Conservation (phyloP, 2,797 vertebrate genomes). For the Neostethus bicornis region DNA sequence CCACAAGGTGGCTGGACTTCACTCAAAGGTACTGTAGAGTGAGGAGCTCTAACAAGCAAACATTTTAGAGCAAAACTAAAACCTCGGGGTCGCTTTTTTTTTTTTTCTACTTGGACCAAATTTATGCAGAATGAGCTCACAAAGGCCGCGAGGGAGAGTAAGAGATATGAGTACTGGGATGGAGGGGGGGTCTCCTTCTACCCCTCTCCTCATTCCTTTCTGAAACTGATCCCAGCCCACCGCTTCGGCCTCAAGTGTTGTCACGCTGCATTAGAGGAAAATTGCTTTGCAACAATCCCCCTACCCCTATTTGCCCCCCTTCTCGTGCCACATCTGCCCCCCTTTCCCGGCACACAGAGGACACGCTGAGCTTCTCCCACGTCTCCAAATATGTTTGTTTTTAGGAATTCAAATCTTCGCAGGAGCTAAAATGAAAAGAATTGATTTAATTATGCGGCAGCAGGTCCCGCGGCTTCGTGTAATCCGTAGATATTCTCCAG, state of each 20-base stretch:
- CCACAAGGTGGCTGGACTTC: no score
- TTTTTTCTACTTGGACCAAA: slow-evolving; percentile 6
- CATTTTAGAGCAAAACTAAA: slow-evolving; percentile 23
- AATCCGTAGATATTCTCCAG: slow-evolving; percentile 78
- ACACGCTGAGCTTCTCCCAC: slow-evolving; percentile 16
- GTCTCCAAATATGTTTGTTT: slow-evolving; percentile 23
- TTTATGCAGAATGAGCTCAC: slow-evolving; percentile 23
- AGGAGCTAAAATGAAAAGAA: slow-evolving; percentile 63
- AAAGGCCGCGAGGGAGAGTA: slow-evolving; percentile 10
- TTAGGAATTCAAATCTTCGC: slow-evolving; percentile 65
- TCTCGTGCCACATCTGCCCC: slow-evolving; percentile 26
- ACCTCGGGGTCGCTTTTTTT: background rate
- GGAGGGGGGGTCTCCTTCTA: slow-evolving; percentile 37
- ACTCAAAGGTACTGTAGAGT: no score
- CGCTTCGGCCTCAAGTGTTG: slow-evolving; percentile 66
- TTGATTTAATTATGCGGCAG: slow-evolving; percentile 82
- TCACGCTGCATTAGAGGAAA: slow-evolving; percentile 73
- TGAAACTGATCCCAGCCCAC: slow-evolving; percentile 62
- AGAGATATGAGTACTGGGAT: slow-evolving; percentile 31
- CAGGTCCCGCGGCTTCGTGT: slow-evolving; percentile 81
- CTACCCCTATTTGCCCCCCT: slow-evolving; percentile 23
- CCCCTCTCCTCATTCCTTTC: slow-evolving; percentile 52
- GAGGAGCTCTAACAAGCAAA: no score
- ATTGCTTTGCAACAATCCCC: slow-evolving; percentile 64
- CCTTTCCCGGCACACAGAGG: slow-evolving; percentile 13